phyloP scores from a whole-genome alignment of 2,888 invertebrate species.

The Entomobrya proxima region DNA sequence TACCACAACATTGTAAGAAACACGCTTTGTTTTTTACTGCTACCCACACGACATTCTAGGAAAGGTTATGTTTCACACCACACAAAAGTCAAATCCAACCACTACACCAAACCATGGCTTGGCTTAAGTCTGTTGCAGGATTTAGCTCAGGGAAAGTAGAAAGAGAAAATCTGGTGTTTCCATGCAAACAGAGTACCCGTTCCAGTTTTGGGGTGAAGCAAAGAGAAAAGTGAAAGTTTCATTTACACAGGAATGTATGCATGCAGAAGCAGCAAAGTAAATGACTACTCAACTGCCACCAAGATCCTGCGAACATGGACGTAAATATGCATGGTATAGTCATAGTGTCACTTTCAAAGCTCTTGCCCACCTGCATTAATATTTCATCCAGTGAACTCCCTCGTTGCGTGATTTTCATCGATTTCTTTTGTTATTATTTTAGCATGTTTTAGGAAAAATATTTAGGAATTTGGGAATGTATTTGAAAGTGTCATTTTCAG shows the following conservation, averaged over 20 bases:
- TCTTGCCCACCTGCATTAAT: conserved; percentile 54
- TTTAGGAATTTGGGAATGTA: too few relatives aligned
- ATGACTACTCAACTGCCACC: background rate
- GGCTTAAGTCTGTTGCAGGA: conserved; percentile 31
- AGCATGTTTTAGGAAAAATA: background rate
- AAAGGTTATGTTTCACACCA: too few relatives aligned
- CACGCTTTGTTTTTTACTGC: too few relatives aligned
- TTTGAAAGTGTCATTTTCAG: too few relatives aligned
- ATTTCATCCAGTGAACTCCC: conserved; percentile 43
- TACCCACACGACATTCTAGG: too few relatives aligned
- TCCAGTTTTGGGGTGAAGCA: background rate
- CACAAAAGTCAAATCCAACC: too few relatives aligned
- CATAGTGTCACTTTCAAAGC: conserved; percentile 21
- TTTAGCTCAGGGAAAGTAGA: background rate
- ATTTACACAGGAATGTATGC: background rate
- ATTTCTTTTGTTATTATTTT: conserved; percentile 46
- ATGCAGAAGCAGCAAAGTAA: background rate
- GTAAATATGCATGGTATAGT: background rate
- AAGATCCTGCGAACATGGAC: background rate
- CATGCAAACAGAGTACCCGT: background rate
- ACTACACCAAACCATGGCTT: too few relatives aligned
- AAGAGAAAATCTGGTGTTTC: conserved; percentile 10
- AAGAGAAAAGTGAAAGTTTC: conserved; percentile 27
- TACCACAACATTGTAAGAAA: too few relatives aligned
- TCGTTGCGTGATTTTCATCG: conserved; percentile 46